Base-by-base conservation (phyloP, 2,797 vertebrate genomes). In the Brachyrhaphis roseni region DNA sequence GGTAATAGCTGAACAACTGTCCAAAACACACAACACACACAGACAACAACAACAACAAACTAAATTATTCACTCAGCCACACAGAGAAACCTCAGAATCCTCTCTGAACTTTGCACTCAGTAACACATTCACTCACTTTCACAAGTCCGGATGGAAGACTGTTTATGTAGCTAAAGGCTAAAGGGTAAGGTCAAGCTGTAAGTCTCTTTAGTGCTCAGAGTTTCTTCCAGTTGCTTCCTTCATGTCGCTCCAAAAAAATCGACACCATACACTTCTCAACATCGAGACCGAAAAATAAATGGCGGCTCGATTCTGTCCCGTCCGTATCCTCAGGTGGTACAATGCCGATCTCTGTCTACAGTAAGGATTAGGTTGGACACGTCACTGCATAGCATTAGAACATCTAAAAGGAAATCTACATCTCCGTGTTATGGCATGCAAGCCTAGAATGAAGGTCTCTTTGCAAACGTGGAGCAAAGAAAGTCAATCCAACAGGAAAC, bases 121-220 rank as follows among this genome's bases (percentile, higher is more conserved):
- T 16, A 34, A 81, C 31, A 77, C 80, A 90, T 76, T 85, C 66
- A 83, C 68, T 81, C 85, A 88, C 20, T 80, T 83, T 85, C 83
- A 86, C 62, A 79, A 81, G 84, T 85, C 80, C 46, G 75, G 85
- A 79, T 55, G 88, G 86, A 91, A 83, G 89, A 90, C 78, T 57
- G 36, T 51, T 74, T 76, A 74, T 72, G 72, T 81, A 47, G 77
- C 72, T 53, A 74, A 83, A 81, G 62, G 55, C 55, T 59, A 59
- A 84, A 79, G 71, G 31, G 43, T 85, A 76, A 64, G 81, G 59
- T 84, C 62, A 45, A 31, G 18, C 34, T 47, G 68, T 3, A 79
- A 81, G 81, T 82, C 62, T 83, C 55, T 78, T 80, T 49, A 87
- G 86, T 85, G 82, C 79, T 87, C 75, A 41, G 78, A 80, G 75